A percentile compares a stretch with the other conserved stretches of the same genome.
Conservation (phyloP, 2,888 invertebrate species). For the Muschampia staudingeri region DNA sequence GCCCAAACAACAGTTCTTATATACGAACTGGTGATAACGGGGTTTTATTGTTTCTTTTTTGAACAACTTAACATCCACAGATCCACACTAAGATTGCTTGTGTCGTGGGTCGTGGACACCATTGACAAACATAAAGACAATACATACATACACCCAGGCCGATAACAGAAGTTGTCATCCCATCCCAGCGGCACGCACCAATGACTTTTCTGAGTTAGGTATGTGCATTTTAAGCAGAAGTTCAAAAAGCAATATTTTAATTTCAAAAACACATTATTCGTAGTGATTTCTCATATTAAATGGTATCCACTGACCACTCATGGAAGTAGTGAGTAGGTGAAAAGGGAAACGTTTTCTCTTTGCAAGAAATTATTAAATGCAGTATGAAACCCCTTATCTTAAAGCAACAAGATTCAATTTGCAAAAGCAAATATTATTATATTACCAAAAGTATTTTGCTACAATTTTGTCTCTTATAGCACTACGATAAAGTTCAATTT, state of each 20-base stretch:
- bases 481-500: conserved; percentile 51
- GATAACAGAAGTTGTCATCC: too few relatives aligned
- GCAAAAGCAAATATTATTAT: conserved; percentile 16
- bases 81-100: too few relatives aligned
- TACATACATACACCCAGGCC: too few relatives aligned
- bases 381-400: conserved; percentile 17
- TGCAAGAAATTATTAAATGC: conserved; percentile 36
- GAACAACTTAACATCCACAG: too few relatives aligned
- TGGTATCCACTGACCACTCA: conserved; percentile 65
- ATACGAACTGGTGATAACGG: too few relatives aligned
- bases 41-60: too few relatives aligned
- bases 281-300: conserved; percentile 38
- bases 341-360: conserved; percentile 55
- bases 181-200: too few relatives aligned
- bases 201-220: too few relatives aligned
- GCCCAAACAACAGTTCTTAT: too few relatives aligned
- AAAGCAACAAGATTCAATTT: conserved; percentile 51
- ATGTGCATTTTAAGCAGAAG: background rate
- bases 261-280: background rate
- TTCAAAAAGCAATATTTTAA: background rate
- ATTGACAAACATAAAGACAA: too few relatives aligned
- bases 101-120: too few relatives aligned
- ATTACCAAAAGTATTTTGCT: conserved; percentile 21
- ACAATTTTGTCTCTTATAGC: conserved; percentile 17
- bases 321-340: conserved; percentile 57